Percentiles rank a stretch among this genome's conserved stretches.
Conservation (phyloP, 2,888 invertebrate genomes). For the Gymnocheta viridis region DNA sequence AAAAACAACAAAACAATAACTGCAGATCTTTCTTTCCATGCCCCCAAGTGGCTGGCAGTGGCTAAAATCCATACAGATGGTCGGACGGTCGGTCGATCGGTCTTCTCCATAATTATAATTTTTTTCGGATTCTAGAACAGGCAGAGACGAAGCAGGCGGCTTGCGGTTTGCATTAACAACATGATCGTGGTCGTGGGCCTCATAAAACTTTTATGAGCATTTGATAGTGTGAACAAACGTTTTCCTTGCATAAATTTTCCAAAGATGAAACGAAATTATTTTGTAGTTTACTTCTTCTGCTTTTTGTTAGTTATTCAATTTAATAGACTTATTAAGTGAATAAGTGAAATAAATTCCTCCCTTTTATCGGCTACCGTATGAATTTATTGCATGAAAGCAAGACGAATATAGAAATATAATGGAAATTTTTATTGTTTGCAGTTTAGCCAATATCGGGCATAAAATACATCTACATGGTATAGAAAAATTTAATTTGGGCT, state of each 20-base stretch:
- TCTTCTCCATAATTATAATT: not conserved
- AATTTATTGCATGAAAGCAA: constrained; percentile 17
- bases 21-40: constrained; percentile 37
- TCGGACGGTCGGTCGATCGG: not conserved
- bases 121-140: constrained; percentile 10
- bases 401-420: not conserved
- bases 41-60: constrained; percentile 41
- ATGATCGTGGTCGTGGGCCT: constrained; percentile 74
- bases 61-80: constrained; percentile 33
- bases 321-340: constrained; percentile 48
- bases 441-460: not conserved
- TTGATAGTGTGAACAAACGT: constrained; percentile 80
- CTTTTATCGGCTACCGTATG: constrained; percentile 55
- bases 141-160: constrained; percentile 23
- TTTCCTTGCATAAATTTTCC: constrained; percentile 71
- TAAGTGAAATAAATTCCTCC: constrained; percentile 53
- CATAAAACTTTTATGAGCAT: constrained; percentile 82
- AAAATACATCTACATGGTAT: not conserved
- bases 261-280: constrained; percentile 54
- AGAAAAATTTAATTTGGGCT: not conserved
- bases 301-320: constrained; percentile 40
- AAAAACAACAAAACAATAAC: constrained; percentile 4
- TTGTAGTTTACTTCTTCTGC: constrained; percentile 42
- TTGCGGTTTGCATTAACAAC: constrained; percentile 64
- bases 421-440: not conserved